Conservation (phyloP, 2,888 invertebrate species). For the Apamea anceps region DNA sequence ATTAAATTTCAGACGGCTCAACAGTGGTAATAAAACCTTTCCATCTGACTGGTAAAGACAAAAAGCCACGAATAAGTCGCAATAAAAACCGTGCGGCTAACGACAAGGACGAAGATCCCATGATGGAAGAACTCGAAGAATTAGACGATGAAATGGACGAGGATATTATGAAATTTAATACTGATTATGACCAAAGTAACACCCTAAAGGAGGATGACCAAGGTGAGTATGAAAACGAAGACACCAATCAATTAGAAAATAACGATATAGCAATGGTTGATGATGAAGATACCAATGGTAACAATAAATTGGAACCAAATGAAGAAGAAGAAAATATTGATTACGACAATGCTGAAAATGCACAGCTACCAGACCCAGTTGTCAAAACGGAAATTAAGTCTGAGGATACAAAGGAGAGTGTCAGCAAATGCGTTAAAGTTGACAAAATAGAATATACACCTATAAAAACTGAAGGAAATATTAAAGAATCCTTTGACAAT, state of each 20-base stretch:
- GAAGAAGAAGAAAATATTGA: constrained; percentile 23
- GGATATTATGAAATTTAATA: background rate
- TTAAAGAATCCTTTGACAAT: background rate
- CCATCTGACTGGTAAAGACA: constrained; percentile 48
- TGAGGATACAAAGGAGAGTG: background rate
- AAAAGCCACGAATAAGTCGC: background rate
- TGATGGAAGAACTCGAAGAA: background rate
- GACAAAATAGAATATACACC: background rate
- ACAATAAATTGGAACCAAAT: constrained; percentile 20
- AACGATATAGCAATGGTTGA: constrained; percentile 2
- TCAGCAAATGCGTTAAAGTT: background rate
- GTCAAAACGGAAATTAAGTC: background rate
- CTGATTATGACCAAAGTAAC: constrained; percentile 2
- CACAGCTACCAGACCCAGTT: background rate
- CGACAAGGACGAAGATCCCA: background rate
- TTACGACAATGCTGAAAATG: background rate
- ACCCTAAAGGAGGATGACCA: background rate
- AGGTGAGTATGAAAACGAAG: background rate
- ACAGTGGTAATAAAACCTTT: constrained; percentile 51
- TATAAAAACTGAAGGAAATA: background rate
- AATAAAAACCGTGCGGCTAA: background rate
- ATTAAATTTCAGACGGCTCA: constrained; percentile 37
- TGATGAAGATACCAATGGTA: constrained; percentile 31
- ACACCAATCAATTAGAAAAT: background rate
- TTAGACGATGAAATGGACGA: constrained; percentile 14